Evolutionary conservation across 2,797 vertebrate genomes (phyloP).

Genomic region (Malacoraja senta): DNA sequence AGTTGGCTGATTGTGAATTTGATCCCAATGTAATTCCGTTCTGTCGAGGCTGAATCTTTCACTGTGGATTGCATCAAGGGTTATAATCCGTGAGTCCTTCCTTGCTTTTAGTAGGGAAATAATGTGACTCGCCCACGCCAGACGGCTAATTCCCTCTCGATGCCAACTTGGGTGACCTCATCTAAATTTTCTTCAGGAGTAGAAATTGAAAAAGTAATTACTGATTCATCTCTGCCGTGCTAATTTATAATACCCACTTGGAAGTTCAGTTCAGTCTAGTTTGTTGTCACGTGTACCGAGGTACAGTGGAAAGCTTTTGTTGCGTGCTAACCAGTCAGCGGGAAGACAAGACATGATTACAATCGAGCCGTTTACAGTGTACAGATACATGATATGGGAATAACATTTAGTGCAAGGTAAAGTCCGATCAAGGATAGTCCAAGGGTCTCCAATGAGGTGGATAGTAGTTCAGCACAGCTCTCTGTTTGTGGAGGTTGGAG

Average conservation of each 20-base stretch:
- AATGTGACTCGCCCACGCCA: neutral
- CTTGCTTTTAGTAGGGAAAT: neutral
- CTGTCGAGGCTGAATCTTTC: neutral
- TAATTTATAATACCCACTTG: neutral
- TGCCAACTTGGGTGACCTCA: neutral
- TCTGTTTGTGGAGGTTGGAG: too few relatives aligned
- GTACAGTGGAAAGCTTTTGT: too few relatives aligned
- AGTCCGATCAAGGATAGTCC: too few relatives aligned
- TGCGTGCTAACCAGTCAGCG: too few relatives aligned
- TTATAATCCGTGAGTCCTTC: neutral
- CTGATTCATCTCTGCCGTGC: neutral
- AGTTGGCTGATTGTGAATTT: neutral
- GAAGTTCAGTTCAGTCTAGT: too few relatives aligned
- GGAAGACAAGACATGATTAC: too few relatives aligned
- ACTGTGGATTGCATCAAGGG: neutral
- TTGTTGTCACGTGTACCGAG: too few relatives aligned
- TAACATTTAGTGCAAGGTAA: too few relatives aligned
- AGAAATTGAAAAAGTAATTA: neutral
- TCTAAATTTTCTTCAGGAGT: neutral
- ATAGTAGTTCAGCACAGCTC: too few relatives aligned
- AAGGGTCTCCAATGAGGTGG: too few relatives aligned
- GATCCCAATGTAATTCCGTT: neutral
- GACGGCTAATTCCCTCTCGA: neutral
- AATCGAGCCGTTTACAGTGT: too few relatives aligned
- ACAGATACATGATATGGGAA: too few relatives aligned